Evolutionary conservation across 2,888 invertebrate species (phyloP).

Genomic region (Andrena minutula): DNA sequence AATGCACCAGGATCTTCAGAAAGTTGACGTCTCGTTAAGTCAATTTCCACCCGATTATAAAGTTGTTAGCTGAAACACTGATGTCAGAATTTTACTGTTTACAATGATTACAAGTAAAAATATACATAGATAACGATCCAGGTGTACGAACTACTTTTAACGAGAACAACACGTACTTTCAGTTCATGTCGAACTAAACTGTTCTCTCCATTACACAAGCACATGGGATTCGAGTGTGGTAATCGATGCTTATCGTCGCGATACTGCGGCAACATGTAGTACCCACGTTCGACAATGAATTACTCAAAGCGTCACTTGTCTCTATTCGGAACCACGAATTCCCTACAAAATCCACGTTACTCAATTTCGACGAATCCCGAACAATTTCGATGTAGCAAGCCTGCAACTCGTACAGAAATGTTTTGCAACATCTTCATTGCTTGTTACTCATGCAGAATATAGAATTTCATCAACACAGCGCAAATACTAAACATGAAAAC

Average conservation of each 20-base stretch:
- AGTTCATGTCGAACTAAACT: constrained; percentile 24
- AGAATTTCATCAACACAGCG: no score
- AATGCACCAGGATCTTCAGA: constrained; percentile 18
- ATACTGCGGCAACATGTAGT: constrained; percentile 29
- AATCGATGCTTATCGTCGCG: constrained; percentile 51
- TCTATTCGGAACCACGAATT: constrained; percentile 23
- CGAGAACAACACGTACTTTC: constrained; percentile 28
- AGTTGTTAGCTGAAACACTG: background rate
- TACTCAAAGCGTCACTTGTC: constrained; percentile 29
- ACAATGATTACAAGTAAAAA: background rate
- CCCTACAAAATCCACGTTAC: background rate
- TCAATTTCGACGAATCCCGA: background rate
- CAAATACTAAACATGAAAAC: no score
- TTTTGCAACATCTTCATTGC: background rate
- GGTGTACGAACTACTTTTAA: background rate
- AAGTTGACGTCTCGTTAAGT: constrained; percentile 18
- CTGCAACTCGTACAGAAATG: background rate
- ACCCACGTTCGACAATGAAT: constrained; percentile 34
- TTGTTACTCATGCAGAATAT: no score
- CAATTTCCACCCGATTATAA: constrained; percentile 6
- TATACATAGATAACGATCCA: background rate
- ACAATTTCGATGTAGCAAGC: background rate
- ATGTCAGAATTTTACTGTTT: background rate
- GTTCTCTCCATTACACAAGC: constrained; percentile 31
- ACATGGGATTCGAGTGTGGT: constrained; percentile 31